Base-by-base conservation (phyloP, 2,797 vertebrate genomes). In the Cossypha heuglini region DNA sequence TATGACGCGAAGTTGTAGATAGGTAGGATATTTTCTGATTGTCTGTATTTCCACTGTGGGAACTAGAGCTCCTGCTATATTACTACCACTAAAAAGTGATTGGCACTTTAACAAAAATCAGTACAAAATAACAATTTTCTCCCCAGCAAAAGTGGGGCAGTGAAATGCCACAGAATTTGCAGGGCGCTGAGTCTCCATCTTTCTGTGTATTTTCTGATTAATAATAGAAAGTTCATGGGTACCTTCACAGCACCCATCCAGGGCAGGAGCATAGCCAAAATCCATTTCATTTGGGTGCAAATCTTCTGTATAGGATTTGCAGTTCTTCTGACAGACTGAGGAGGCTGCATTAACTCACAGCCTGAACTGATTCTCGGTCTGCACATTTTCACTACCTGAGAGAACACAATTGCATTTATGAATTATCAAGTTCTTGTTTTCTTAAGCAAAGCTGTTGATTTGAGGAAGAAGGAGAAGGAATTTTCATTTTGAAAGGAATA, bases 291-390 rank as follows among this genome's bases (percentile, higher is more conserved):
- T 67, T 83, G 58, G 72, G 73, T 48, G 9, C 46, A 94, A 79
- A 94, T 93, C 83, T 94, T 92, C 93, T 82, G 18, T 74, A 81
- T 20, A 63, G 84, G 85, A 94, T 94, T 96, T 90, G 76, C 58
- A 90, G 61, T 71, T 93, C 88, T 94, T 86, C 43, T 92, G 64
- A 77, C 76, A 83, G 75, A 52, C 69, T 73, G 76, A 85, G 52
- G 40, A 83, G 38, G 54, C 63, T 94, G 66, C 1, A 2, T 88
- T 86, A 82, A 71, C 64, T 88, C 58, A 68, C 42, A 75, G 43
- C 63, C 81, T 92, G 61, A 95, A 81, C 69, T 13, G 54, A 81
- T 93, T 88, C 85, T 94, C 69, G 0, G 0, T 68, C 68, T 90
- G 79, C 58, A 88, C 51, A 17, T 84, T 93, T 90, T 93, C 15